phyloP scores from a whole-genome alignment of 2,888 invertebrate genomes.

The Caenorhabditis imperialis region DNA sequence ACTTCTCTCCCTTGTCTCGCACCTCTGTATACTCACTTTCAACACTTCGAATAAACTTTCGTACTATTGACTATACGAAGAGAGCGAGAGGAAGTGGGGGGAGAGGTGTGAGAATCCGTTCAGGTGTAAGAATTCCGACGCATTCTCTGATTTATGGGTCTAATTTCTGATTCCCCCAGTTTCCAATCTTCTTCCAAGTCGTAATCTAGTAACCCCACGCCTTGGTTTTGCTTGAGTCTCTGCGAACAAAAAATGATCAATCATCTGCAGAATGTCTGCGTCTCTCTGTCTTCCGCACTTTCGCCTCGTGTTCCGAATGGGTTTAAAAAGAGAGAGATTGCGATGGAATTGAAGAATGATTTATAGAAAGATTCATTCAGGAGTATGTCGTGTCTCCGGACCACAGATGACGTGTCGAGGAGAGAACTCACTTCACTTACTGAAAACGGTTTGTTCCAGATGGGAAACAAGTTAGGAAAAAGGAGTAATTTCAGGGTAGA shows the following conservation, averaged over 20 bases:
- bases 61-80: too few species aligned
- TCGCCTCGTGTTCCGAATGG: constrained; percentile 7
- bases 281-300: constrained; percentile 3
- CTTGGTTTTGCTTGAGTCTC: too few species aligned
- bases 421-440: constrained; percentile 13
- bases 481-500: constrained; percentile 9
- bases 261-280: constrained; percentile 11
- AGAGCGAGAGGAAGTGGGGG: too few species aligned
- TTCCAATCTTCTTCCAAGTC: background rate
- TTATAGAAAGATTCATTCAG: constrained; percentile 7
- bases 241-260: constrained; percentile 28
- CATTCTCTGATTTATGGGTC: too few species aligned
- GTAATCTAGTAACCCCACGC: background rate
- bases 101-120: too few species aligned
- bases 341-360: background rate
- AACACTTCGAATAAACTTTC: too few species aligned
- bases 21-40: too few species aligned
- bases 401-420: constrained; percentile 33
- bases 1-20: too few species aligned
- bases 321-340: background rate
- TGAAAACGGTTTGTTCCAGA: constrained; percentile 27
- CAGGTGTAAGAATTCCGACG: too few species aligned
- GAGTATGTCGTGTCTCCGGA: constrained; percentile 9
- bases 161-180: too few species aligned
- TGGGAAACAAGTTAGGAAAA: background rate